phyloP scores from a whole-genome alignment of 2,113 vertebrate species.

The Caranx melampygus region DNA sequence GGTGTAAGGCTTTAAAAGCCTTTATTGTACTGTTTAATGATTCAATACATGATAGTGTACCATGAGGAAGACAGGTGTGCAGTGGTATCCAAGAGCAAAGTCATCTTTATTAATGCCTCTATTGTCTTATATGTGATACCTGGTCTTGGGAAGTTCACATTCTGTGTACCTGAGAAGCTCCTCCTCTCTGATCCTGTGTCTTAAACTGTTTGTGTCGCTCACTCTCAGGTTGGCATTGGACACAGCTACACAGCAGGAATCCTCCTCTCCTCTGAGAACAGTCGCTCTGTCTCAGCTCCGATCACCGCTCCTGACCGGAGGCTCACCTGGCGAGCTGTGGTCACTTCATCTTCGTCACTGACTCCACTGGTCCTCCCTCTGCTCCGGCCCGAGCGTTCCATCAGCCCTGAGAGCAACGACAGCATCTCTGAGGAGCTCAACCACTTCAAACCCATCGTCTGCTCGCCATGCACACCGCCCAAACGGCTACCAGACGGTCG shows the following conservation, averaged over 20 bases:
- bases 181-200: background rate
- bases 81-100: too few species aligned
- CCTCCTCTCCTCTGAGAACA: slow-evolving; percentile 92
- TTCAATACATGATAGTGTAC: too few species aligned
- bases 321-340: slow-evolving; percentile 76
- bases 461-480: slow-evolving; percentile 95
- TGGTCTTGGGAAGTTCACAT: too few species aligned
- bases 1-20: too few species aligned
- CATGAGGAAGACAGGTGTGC: too few species aligned
- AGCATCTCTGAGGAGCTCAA: slow-evolving; percentile 98
- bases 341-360: slow-evolving; percentile 58
- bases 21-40: too few species aligned
- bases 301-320: slow-evolving; percentile 84
- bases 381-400: slow-evolving; percentile 87
- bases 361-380: slow-evolving; percentile 56
- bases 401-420: slow-evolving; percentile 97
- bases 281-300: slow-evolving; percentile 90
- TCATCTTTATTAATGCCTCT: too few species aligned
- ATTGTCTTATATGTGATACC: too few species aligned
- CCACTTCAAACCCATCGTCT: slow-evolving; percentile 98
- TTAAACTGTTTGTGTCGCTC: background rate
- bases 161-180: background rate
- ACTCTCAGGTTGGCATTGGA: slow-evolving; percentile 66
- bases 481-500: slow-evolving; percentile 93
- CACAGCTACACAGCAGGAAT: slow-evolving; percentile 87